Evolutionary conservation across 2,113 vertebrate genomes (phyloP), one percentile per base, ranked within the genome.

Genomic region (Arothron firmamentum): DNA sequence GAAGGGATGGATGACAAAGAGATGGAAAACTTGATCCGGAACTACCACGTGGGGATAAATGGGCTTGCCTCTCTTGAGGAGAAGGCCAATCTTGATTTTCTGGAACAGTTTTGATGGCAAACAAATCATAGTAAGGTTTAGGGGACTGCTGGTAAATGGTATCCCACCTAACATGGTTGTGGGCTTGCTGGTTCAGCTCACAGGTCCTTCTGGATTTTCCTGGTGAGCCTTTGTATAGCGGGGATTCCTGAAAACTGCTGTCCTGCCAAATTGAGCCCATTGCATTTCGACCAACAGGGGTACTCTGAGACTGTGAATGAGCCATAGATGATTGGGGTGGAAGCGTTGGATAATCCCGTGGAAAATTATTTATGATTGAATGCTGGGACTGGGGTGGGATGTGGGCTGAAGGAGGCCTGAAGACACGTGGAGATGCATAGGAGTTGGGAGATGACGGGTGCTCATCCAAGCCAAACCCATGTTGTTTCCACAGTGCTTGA

Each of bases 71-170:
- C 3, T 50, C 42, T 79, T 78, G 85, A 0, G 90, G 90, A 51
- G 90, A 77, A 1, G 92, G 88, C 94, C 94, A 96, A 49, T 90
- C 62, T 53, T 83, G 92, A 80, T 88, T 92, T 46, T 95, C 93
- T 1, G 92, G 92, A 15, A 90, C 82, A 79, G 90, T 93, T 72
- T 95, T 94, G 83, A 93, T 93, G 71, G 92, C 77, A 53, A 95
- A 93, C 21, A 86, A 89, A 79, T 98, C 93, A 0, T 95, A 96
- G 63, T 89, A 92, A 0, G 92, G 90, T 79, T 93, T 93, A 0
- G 92, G 77, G 51, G 92, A 69, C 72, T 90, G 92, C 62, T 91
- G 91, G 65, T 93, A 94, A 76, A 92, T 92, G 0, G 83, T 56
- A 7, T 94, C 93, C 67, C 95, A 98, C 28, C 85, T 82, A 8